Base-by-base conservation (phyloP, 2,888 invertebrate species). In the Altica lythri region DNA sequence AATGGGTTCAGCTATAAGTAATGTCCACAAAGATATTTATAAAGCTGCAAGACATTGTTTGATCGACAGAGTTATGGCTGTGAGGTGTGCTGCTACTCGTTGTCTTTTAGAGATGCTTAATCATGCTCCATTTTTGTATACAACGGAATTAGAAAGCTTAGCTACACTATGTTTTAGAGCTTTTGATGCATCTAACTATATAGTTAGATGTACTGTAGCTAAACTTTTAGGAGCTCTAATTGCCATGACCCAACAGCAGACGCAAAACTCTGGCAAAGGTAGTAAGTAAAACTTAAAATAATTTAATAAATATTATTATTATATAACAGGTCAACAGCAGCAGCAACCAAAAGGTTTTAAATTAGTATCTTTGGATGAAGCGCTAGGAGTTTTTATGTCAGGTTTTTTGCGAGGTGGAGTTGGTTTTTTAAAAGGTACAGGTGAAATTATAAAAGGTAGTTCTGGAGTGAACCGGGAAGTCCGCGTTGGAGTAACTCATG, bases 401-500 rank as follows among this genome's bases (percentile, higher is more conserved):
- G 98, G 96, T 6, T 98, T 98, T 78, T 77, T 98, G 2, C 82
- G 95, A 55, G 97, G 98, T 0, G 96, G 97, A 9, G 92, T 89
- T 1, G 92, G 95, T 1, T 96, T 97, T 74, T 79, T 97, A 16
- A 96, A 96, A 77, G 93, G 93, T 13, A 89, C 90, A 9, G 90
- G 90, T 1, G 96, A 97, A 78, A 95, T 96, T 72, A 96, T 97
- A 63, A 96, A 96, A 78, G 95, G 95, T 2, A 90, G 90, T 61
- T 92, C 92, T 0, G 90, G 92, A 5, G 91, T 97, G 0, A 95
- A 95, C 75, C 81, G 95, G 59, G 98, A 99, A 81, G 92, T 98
- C 49, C 83, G 98, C 62, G 95, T 99, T 53, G 98, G 98, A 55
- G 93, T 99, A 0, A 96, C 98, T 2, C 94, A 98, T 80, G 94